phyloP scores from a whole-genome alignment of 2,113 vertebrate species.

The Noturus placidus region DNA sequence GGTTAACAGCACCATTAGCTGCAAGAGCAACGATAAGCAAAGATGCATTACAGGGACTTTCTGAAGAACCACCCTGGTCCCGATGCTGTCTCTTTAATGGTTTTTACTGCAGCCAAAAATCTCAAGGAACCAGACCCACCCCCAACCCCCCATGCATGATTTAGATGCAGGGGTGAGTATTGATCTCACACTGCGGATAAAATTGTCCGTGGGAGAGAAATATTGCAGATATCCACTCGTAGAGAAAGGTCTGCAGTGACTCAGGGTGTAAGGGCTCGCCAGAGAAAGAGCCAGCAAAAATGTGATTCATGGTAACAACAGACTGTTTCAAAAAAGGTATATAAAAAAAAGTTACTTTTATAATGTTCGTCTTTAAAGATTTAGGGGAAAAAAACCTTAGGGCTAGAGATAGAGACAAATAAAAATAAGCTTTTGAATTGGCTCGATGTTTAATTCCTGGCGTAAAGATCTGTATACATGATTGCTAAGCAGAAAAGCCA shows the following conservation, averaged over 20 bases:
- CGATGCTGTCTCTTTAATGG: conserved; percentile 39
- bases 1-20: conserved; percentile 56
- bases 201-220: conserved; percentile 59
- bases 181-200: conserved; percentile 59
- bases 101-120: conserved; percentile 47
- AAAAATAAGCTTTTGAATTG: not conserved
- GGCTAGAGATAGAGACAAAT: not conserved
- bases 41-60: conserved; percentile 37
- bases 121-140: conserved; percentile 39
- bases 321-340: not conserved
- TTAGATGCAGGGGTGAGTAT: conserved; percentile 55
- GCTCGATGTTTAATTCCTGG: not conserved
- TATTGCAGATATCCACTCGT: conserved; percentile 56
- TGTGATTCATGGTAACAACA: not conserved
- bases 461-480: conserved; percentile 1
- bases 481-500: conserved; percentile 23
- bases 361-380: conserved; percentile 14
- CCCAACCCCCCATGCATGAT: conserved; percentile 48
- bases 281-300: not conserved
- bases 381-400: not conserved
- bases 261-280: conserved; percentile 5
- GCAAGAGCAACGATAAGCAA: conserved; percentile 39
- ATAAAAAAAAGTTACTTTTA: conserved; percentile 36
- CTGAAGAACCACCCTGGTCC: conserved; percentile 35
- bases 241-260: conserved; percentile 36